Evolutionary conservation across 2,888 invertebrate genomes (phyloP).

Genomic region (Macaria liturata): DNA sequence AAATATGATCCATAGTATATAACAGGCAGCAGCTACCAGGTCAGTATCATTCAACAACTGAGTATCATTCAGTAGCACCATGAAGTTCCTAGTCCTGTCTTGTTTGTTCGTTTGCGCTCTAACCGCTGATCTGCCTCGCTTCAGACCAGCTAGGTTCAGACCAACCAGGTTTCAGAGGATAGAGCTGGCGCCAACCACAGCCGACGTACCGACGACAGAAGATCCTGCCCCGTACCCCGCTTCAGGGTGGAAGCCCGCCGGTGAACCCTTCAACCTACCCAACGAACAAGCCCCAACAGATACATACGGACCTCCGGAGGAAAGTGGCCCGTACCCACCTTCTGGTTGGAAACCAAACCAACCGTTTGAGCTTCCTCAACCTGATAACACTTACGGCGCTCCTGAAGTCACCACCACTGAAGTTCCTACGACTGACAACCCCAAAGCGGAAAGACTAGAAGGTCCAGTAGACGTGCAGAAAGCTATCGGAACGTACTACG

Average conservation of each 20-base stretch:
- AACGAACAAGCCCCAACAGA: slow-evolving; percentile 49
- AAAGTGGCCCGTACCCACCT: slow-evolving; percentile 61
- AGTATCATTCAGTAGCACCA: slow-evolving; percentile 35
- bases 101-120: slow-evolving; percentile 52
- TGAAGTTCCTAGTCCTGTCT: slow-evolving; percentile 63
- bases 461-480: slow-evolving; percentile 69
- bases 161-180: slow-evolving; percentile 69
- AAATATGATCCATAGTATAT: slow-evolving; percentile 54
- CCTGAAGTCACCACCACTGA: slow-evolving; percentile 65
- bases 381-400: slow-evolving; percentile 57
- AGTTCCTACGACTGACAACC: slow-evolving; percentile 62
- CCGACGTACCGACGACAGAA: slow-evolving; percentile 65
- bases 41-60: slow-evolving; percentile 50
- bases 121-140: slow-evolving; percentile 73
- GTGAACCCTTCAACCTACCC: slow-evolving; percentile 60
- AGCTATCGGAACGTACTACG: slow-evolving; percentile 84
- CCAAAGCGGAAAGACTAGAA: slow-evolving; percentile 62
- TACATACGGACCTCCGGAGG: slow-evolving; percentile 50
- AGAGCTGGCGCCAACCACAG: slow-evolving; percentile 71
- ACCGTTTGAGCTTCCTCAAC: slow-evolving; percentile 65
- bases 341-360: slow-evolving; percentile 76
- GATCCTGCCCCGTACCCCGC: slow-evolving; percentile 61
- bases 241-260: slow-evolving; percentile 72
- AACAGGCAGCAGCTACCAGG: slow-evolving; percentile 39
- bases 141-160: slow-evolving; percentile 73